phyloP scores from a whole-genome alignment of 2,797 vertebrate species.

The Salmo trutta region DNA sequence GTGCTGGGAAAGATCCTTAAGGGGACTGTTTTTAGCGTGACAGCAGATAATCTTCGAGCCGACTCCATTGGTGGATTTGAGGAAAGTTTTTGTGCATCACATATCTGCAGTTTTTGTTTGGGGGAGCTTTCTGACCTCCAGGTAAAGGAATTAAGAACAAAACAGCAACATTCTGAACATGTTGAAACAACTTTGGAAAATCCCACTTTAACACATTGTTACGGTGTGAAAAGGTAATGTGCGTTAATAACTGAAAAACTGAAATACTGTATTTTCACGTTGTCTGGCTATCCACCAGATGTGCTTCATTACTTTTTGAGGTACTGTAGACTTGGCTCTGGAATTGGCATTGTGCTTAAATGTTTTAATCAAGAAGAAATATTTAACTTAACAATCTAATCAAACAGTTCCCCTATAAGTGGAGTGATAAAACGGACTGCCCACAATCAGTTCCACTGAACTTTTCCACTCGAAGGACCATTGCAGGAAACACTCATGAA shows the following conservation, averaged over 20 bases:
- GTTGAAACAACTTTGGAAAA: conserved; percentile 27
- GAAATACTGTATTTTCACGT: conserved; percentile 27
- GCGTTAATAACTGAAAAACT: conserved; percentile 33
- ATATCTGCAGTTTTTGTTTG: conserved; percentile 35
- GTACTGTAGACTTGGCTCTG: conserved; percentile 14
- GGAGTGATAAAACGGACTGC: conserved; percentile 25
- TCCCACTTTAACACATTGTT: conserved; percentile 15
- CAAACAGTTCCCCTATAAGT: conserved; percentile 24
- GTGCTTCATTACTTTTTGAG: conserved; percentile 29
- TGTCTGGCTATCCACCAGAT: conserved; percentile 25
- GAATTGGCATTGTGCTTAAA: conserved; percentile 25
- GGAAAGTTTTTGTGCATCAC: conserved; percentile 32
- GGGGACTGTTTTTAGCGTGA: conserved; percentile 27
- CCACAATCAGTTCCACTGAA: conserved; percentile 26
- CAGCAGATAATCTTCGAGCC: conserved; percentile 36
- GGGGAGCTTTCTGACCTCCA: conserved; percentile 21
- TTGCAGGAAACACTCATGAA: conserved; percentile 25
- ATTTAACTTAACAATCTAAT: conserved; percentile 29
- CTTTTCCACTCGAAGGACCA: too few relatives aligned
- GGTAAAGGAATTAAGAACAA: conserved; percentile 31
- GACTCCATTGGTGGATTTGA: conserved; percentile 33
- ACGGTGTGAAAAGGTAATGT: conserved; percentile 34
- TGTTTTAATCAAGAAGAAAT: conserved; percentile 19
- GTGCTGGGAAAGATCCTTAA: conserved; percentile 31
- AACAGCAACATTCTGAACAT: conserved; percentile 23